Percentiles rank a stretch among this genome's conserved stretches.
phyloP scores from a whole-genome alignment of 2,888 invertebrate genomes.

The Loripinus fragilis region DNA sequence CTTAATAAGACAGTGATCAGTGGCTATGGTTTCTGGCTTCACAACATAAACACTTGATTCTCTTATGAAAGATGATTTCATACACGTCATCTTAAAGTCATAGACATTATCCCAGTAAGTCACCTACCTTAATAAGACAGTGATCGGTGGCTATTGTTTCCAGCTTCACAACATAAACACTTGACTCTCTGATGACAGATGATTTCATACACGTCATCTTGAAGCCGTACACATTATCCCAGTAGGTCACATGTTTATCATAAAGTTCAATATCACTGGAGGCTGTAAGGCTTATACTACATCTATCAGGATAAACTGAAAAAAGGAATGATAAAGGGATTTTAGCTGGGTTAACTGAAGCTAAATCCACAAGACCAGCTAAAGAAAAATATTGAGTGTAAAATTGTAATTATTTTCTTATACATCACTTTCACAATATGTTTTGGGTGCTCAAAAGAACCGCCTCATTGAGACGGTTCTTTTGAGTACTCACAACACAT shows the following conservation, averaged over 20 bases:
- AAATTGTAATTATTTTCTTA: too few relatives aligned
- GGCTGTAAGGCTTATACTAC: conserved; percentile 92
- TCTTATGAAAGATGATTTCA: too few relatives aligned
- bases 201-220: conserved; percentile 96
- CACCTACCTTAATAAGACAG: conserved; percentile 84
- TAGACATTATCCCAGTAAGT: conserved; percentile 97
- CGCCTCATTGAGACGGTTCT: too few relatives aligned
- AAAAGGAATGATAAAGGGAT: conserved; percentile 18
- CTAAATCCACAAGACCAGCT: too few relatives aligned
- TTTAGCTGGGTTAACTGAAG: too few relatives aligned
- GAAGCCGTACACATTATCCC: conserved; percentile 97
- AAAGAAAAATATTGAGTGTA: too few relatives aligned
- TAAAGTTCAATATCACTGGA: conserved; percentile 89
- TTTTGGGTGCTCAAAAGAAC: too few relatives aligned
- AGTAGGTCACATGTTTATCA: conserved; percentile 87
- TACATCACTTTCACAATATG: too few relatives aligned
- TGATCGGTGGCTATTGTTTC: conserved; percentile 88
- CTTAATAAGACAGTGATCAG: conserved; percentile 87
- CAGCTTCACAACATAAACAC: conserved; percentile 88
- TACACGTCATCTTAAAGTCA: conserved; percentile 96
- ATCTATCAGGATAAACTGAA: conserved; percentile 91
- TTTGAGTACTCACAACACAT: too few relatives aligned
- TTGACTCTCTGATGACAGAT: conserved; percentile 91
- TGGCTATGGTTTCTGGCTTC: conserved; percentile 87
- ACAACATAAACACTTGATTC: conserved; percentile 89